phyloP scores from a whole-genome alignment of 2,888 invertebrate species.

The Cataglyphis livida region DNA sequence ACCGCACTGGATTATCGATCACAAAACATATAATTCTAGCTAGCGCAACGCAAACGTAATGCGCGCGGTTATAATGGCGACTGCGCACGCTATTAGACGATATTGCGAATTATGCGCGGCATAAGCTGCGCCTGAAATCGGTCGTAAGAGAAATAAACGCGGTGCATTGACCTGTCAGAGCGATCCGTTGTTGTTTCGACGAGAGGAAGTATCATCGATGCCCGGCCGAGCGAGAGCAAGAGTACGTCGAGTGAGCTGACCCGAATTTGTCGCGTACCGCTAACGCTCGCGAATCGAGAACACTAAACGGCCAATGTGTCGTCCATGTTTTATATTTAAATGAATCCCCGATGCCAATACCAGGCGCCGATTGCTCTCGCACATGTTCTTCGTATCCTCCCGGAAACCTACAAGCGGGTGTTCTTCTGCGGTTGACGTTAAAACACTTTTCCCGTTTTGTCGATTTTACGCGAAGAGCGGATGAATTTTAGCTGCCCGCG shows the following conservation, averaged over 20 bases:
- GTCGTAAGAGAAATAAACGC: conserved; percentile 61
- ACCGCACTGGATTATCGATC: conserved; percentile 56
- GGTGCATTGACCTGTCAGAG: conserved; percentile 42
- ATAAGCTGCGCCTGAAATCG: conserved; percentile 44
- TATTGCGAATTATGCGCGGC: conserved; percentile 59
- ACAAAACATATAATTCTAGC: conserved; percentile 51
- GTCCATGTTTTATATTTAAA: conserved; percentile 54
- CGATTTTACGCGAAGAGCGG: conserved; percentile 24
- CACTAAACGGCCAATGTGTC: conserved; percentile 67
- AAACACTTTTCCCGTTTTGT: conserved; percentile 48
- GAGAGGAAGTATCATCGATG: conserved; percentile 63
- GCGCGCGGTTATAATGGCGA: conserved; percentile 47
- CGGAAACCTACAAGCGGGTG: conserved; percentile 25
- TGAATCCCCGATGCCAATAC: conserved; percentile 54
- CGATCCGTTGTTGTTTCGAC: conserved; percentile 42
- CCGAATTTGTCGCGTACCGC: conserved; percentile 63
- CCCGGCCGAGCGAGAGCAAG: conserved; percentile 56
- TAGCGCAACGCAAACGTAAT: conserved; percentile 43
- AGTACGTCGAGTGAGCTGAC: conserved; percentile 68
- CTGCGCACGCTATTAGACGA: conserved; percentile 61
- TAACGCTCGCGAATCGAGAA: conserved; percentile 37
- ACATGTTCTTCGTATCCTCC: conserved; percentile 12
- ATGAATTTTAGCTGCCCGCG: background rate
- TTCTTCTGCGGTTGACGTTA: conserved; percentile 43
- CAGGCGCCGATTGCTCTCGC: conserved; percentile 44